phyloP scores from a whole-genome alignment of 2,797 vertebrate genomes.

The Siniperca scherzeri region DNA sequence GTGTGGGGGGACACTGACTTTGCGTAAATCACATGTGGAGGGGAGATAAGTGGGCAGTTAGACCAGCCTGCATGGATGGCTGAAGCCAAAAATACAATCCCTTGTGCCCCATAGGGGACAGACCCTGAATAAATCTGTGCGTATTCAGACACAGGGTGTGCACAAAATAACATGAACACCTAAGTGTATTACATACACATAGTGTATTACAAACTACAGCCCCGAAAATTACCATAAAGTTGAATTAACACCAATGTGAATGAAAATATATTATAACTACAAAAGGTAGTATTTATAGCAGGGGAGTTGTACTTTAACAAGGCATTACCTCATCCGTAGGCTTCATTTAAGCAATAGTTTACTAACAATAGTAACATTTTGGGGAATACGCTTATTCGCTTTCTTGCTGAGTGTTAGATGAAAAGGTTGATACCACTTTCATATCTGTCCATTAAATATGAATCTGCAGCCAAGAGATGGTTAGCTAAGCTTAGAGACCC shows the following conservation, averaged over 20 bases:
- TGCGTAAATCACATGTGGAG: slow-evolving; percentile 74
- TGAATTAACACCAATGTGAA: background rate
- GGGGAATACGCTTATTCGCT: background rate
- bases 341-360: background rate
- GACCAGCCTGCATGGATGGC: slow-evolving; percentile 61
- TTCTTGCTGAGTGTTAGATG: background rate
- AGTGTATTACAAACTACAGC: slow-evolving; percentile 6
- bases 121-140: slow-evolving; percentile 53
- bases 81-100: slow-evolving; percentile 55
- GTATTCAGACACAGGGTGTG: slow-evolving; percentile 35
- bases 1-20: slow-evolving; percentile 72
- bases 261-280: slow-evolving; percentile 5
- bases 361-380: background rate
- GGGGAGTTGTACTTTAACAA: background rate
- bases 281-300: background rate
- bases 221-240: background rate
- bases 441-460: background rate
- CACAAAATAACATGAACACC: slow-evolving; percentile 29
- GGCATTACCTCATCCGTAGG: background rate
- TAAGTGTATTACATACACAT: background rate
- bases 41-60: slow-evolving; percentile 68
- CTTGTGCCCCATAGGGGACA: slow-evolving; percentile 45
- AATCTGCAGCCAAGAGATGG: background rate
- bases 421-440: background rate
- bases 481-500: background rate